Conservation (phyloP, 2,113 vertebrate species). For the Panthera leo region DNA sequence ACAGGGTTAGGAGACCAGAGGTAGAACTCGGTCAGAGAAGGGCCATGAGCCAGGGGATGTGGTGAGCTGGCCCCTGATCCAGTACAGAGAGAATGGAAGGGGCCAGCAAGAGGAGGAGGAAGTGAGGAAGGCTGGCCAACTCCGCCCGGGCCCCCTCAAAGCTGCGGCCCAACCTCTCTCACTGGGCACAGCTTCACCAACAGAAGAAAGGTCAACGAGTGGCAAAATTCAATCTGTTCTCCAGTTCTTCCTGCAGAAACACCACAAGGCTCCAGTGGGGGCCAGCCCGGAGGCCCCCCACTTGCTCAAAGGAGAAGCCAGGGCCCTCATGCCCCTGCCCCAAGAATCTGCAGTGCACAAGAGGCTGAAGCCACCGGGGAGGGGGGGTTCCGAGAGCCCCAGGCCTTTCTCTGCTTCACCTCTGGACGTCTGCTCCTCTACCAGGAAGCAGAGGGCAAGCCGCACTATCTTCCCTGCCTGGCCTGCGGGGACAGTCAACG, state of each 20-base stretch:
- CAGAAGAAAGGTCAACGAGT: background rate
- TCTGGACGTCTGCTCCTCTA: background rate
- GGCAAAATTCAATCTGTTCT: background rate
- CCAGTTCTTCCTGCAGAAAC: background rate
- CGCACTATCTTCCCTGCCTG: background rate
- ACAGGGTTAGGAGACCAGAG: background rate
- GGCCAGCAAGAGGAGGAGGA: background rate
- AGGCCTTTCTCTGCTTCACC: background rate
- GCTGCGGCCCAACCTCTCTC: background rate
- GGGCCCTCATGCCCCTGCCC: background rate
- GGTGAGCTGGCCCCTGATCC: background rate
- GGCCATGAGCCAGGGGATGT: background rate
- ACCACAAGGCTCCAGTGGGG: background rate
- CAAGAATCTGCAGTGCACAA: background rate
- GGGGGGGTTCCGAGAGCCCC: background rate
- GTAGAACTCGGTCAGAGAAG: background rate
- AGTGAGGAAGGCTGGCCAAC: background rate
- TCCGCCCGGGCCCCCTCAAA: fast-evolving
- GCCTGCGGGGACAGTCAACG: background rate
- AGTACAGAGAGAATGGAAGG: background rate
- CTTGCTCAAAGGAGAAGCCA: background rate
- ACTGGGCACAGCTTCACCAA: background rate
- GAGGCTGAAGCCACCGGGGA: background rate
- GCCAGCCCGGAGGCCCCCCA: background rate
- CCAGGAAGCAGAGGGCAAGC: background rate